Base-by-base conservation (phyloP, 2,888 invertebrate species). In the Acleris cristana region DNA sequence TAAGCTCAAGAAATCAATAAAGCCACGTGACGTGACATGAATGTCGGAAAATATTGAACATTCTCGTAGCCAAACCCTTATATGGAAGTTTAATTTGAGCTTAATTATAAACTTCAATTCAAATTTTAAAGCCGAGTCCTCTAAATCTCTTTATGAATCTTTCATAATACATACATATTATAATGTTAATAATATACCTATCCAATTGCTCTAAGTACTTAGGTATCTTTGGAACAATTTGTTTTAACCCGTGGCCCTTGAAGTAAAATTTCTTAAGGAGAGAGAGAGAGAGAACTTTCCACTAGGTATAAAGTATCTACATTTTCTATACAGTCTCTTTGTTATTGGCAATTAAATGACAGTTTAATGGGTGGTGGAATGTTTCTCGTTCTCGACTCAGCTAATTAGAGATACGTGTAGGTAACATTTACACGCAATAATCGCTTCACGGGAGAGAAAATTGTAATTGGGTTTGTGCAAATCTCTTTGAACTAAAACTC, bases 391-490 rank as follows among this genome's bases (percentile, higher is more conserved):
- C 62, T 55, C 34, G 34, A 21, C 21, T 56, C 16, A 23, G 51
- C 48, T 66, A 69, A 71, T 71, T 71, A 65, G 51, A 30, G 45
- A 45, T 45, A 61, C 52, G 60, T 62, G 59, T 10, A 65, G 61
- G 52, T 12, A 65, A 30, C 30, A 54, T 45, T 51, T 56, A 48
- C 64, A 56, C 61, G 40, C 65, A 55, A 56, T 67, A 65, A 69
- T 79, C 75, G 77, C 78, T 79, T 75, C 79, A 74, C 77, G 75
- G 79, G 74, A 79, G 77, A 81, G 81, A 79, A 80, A 83, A 77
- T 78, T 79, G 75, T 80, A 78, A 81, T 81, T 81, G 76, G 77
- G 64, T 71, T 76, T 73, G 63, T 75, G 71, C 72, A 74, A 75
- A 75, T 79, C 71, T 77, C 77, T 83, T 79, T 77, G 77, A 79